A percentile compares a stretch with the other conserved stretches of the same genome.
Conservation (phyloP, 2,113 vertebrate species). For the Embiotoca jacksoni region DNA sequence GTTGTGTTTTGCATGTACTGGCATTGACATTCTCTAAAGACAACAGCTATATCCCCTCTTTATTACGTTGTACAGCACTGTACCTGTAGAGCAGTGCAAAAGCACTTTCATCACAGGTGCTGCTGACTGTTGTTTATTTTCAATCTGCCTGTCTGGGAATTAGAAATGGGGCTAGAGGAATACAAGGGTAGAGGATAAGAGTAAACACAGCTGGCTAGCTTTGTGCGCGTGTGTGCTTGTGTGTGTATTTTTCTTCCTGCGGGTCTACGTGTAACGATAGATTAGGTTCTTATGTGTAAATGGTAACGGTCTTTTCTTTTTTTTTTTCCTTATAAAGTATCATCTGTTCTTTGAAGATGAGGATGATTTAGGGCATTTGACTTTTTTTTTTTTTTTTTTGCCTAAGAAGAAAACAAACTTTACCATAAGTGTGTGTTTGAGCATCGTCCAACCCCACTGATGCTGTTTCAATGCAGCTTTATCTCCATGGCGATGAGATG, state of each 20-base stretch:
- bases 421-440: slow-evolving; percentile 14
- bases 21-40: not conserved
- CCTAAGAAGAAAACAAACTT: slow-evolving; percentile 30
- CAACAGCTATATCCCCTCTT: not conserved
- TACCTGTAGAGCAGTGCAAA: slow-evolving; percentile 30
- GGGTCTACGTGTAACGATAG: slow-evolving; percentile 24
- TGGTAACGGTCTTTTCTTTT: slow-evolving; percentile 13
- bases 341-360: slow-evolving; percentile 18
- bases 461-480: slow-evolving; percentile 45
- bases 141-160: slow-evolving; percentile 64
- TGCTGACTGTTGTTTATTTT: slow-evolving; percentile 66
- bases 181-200: slow-evolving; percentile 48
- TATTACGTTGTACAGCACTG: not conserved
- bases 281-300: slow-evolving; percentile 20
- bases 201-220: slow-evolving; percentile 77
- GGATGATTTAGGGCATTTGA: not conserved
- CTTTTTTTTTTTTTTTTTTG: slow-evolving; percentile 1
- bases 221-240: slow-evolving; percentile 7
- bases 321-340: slow-evolving; percentile 17
- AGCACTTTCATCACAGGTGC: slow-evolving; percentile 48
- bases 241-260: slow-evolving; percentile 49
- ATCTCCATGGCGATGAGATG: slow-evolving; percentile 64
- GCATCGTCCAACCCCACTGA: slow-evolving; percentile 2
- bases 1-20: not conserved
- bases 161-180: slow-evolving; percentile 55